A percentile compares a stretch with the other conserved stretches of the same genome.
These are phyloP conservation scores for Mus minutoides DNA, from an alignment of 2,797 vertebrate species.

Conservation along the genomic window DNA sequence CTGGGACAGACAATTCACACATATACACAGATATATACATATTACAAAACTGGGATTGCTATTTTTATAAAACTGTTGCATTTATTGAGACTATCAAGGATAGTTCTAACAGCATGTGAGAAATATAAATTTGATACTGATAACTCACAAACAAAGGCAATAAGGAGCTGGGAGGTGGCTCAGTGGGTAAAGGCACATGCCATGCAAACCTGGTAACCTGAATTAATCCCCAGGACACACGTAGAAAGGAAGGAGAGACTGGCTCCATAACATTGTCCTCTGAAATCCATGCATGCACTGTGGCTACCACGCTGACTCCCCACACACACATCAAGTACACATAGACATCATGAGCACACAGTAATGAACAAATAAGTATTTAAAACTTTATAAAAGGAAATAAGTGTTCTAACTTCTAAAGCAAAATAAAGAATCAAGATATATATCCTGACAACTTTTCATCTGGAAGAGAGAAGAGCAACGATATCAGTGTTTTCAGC, in stretches of 20 bases:
- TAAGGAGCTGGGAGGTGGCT: background rate
- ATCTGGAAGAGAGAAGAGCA: background rate
- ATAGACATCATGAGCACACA: background rate
- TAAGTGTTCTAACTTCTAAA: constrained; percentile 46
- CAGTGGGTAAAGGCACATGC: background rate
- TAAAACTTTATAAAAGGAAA: background rate
- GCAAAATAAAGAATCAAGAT: background rate
- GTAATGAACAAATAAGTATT: background rate
- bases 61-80: background rate
- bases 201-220: background rate
- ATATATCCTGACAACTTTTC: background rate
- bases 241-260: background rate
- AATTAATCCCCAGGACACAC: background rate
- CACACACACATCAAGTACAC: background rate
- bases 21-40: background rate
- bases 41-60: background rate
- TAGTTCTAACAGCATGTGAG: background rate
- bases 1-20: background rate
- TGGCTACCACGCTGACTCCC: accelerated
- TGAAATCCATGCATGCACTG: background rate
- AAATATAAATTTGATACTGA: constrained; percentile 10
- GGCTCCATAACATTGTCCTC: background rate
- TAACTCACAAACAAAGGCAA: background rate
- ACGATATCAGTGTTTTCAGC: background rate
- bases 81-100: background rate